Evolutionary conservation across 2,888 invertebrate genomes (phyloP).

Genomic region (Alcis repandata): DNA sequence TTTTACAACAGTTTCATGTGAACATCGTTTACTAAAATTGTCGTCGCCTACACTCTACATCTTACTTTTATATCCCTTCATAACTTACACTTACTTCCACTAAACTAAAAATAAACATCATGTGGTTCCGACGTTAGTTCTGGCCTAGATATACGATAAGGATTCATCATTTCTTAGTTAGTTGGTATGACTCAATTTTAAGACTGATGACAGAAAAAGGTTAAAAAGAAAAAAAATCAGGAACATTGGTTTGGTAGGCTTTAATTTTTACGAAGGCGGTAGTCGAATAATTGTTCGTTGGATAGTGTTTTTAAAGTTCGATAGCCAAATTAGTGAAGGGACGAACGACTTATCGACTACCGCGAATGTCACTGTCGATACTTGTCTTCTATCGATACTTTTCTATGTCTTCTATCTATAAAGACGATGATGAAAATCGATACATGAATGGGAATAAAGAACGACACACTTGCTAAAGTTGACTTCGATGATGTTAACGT

Average conservation of each 20-base stretch:
- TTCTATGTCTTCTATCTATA: conserved; percentile 76
- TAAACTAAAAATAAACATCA: conserved; percentile 52
- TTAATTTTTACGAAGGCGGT: conserved; percentile 57
- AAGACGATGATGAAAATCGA: conserved; percentile 74
- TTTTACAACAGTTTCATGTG: conserved; percentile 46
- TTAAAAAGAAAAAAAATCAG: conserved; percentile 61
- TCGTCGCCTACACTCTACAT: conserved; percentile 67
- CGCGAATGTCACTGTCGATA: conserved; percentile 59
- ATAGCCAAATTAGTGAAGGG: conserved; percentile 72
- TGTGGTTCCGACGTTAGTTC: conserved; percentile 67
- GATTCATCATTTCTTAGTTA: conserved; percentile 83
- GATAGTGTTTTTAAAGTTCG: conserved; percentile 61
- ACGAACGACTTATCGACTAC: conserved; percentile 60
- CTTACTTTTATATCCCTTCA: conserved; percentile 62
- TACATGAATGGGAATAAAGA: conserved; percentile 56
- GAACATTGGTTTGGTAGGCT: conserved; percentile 68
- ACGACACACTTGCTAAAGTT: conserved; percentile 71
- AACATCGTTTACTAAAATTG: conserved; percentile 48
- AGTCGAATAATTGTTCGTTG: conserved; percentile 61
- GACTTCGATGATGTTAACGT: conserved; percentile 72
- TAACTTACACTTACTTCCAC: conserved; percentile 61
- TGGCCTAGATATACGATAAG: conserved; percentile 83
- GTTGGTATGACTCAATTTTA: conserved; percentile 87
- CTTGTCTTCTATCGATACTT: conserved; percentile 73
- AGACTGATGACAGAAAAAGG: conserved; percentile 84